A percentile compares a stretch with the other conserved stretches of the same genome.
Conservation (phyloP, 1,140 invertebrate species). For the Drosophila oshimai region DNA sequence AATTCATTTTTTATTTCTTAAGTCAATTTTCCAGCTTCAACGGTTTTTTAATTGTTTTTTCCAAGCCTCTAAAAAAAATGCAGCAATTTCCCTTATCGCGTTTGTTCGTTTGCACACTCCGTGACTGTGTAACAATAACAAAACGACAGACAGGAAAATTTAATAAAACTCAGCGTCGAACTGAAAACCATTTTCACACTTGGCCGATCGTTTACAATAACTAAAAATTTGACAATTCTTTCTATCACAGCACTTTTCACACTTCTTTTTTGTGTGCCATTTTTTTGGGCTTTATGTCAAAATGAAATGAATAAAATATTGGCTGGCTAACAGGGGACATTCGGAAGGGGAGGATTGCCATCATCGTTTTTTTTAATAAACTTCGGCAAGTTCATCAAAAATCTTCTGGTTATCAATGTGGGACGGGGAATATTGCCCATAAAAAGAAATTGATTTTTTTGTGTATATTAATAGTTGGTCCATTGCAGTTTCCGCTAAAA, state of each 20-base stretch:
- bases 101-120: slow-evolving; percentile 7
- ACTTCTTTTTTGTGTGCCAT: neutral
- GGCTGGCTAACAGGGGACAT: slow-evolving; percentile 35
- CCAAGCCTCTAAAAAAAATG: neutral
- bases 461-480: slow-evolving; percentile 23
- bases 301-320: slow-evolving; percentile 77
- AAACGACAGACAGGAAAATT: neutral
- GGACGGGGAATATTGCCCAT: neutral
- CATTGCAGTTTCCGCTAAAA: slow-evolving; percentile 33
- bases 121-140: slow-evolving; percentile 8
- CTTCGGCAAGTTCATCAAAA: slow-evolving; percentile 67
- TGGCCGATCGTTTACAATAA: slow-evolving; percentile 66
- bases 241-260: slow-evolving; percentile 28
- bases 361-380: slow-evolving; percentile 64
- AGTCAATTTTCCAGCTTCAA: neutral
- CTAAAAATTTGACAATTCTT: slow-evolving; percentile 44
- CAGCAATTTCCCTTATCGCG: neutral
- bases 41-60: neutral
- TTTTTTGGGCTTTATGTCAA: slow-evolving; percentile 43
- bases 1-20: neutral
- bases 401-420: slow-evolving; percentile 58
- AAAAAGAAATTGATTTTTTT: slow-evolving; percentile 55
- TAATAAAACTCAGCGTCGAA: slow-evolving; percentile 33
- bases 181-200: slow-evolving; percentile 68
- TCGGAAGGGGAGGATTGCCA: neutral